These are phyloP conservation scores for Scrobipalpa atriplicella DNA, from an alignment of 2,888 invertebrate genomes.

Conservation along the genomic window DNA sequence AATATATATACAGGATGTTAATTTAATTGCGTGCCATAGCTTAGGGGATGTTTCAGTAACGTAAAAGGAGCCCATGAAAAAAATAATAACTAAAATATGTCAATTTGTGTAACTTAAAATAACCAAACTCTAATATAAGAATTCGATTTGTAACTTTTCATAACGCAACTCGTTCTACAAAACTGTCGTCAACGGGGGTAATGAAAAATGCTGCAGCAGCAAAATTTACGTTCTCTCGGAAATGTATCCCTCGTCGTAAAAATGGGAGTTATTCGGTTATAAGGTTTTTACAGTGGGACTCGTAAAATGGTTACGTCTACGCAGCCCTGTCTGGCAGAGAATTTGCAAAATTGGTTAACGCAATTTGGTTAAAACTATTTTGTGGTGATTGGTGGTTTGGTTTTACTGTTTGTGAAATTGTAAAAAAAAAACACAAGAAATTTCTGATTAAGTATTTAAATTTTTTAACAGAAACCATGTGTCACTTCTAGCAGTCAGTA, in stretches of 20 bases:
- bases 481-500: no score
- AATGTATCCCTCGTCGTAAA: slow-evolving; percentile 74
- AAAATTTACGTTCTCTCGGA: slow-evolving; percentile 72
- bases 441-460: no score
- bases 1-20: no score
- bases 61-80: no score
- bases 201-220: slow-evolving; percentile 62
- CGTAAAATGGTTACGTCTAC: slow-evolving; percentile 45
- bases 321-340: slow-evolving; percentile 25
- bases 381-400: background rate
- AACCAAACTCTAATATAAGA: background rate
- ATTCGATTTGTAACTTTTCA: slow-evolving; percentile 25
- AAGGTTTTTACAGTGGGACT: slow-evolving; percentile 65
- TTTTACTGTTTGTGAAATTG: background rate
- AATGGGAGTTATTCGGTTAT: slow-evolving; percentile 69
- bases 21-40: no score
- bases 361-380: slow-evolving; percentile 19
- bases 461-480: no score
- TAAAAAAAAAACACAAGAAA: no score
- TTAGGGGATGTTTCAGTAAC: no score
- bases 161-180: slow-evolving; percentile 21
- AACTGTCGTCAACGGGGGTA: slow-evolving; percentile 38
- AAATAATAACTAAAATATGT: no score
- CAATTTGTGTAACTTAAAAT: no score
- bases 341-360: slow-evolving; percentile 18